phyloP scores from a whole-genome alignment of 2,888 invertebrate species.

The Tetanocera ferruginea region DNA sequence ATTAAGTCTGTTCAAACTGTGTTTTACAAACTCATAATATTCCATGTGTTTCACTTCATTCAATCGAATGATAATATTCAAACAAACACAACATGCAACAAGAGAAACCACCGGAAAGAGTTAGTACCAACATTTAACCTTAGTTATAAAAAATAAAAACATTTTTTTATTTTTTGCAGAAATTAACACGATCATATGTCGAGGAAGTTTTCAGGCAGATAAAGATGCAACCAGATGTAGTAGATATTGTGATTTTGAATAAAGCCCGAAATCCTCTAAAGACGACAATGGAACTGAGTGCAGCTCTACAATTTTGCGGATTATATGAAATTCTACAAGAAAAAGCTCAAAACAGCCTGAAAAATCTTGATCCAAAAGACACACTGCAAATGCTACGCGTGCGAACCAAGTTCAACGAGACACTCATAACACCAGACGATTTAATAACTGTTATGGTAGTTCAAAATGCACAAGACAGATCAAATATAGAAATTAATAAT shows the following conservation, averaged over 20 bases:
- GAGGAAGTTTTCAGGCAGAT: slow-evolving; percentile 60
- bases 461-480: slow-evolving; percentile 60
- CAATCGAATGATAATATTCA: slow-evolving; percentile 3
- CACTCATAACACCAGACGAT: slow-evolving; percentile 63
- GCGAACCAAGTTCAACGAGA: slow-evolving; percentile 62
- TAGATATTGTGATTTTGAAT: slow-evolving; percentile 64
- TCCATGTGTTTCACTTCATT: slow-evolving; percentile 6
- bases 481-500: slow-evolving; percentile 28
- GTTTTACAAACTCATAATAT: slow-evolving; percentile 1
- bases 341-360: slow-evolving; percentile 60
- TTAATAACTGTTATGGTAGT: slow-evolving; percentile 65
- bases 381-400: slow-evolving; percentile 60
- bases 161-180: slow-evolving; percentile 48
- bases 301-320: slow-evolving; percentile 62
- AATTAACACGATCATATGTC: slow-evolving; percentile 63
- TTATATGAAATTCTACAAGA: slow-evolving; percentile 62
- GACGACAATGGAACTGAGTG: slow-evolving; percentile 58
- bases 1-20: slow-evolving; percentile 10
- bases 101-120: neutral
- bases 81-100: slow-evolving; percentile 1
- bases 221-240: slow-evolving; percentile 58
- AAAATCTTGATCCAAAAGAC: slow-evolving; percentile 59
- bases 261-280: slow-evolving; percentile 63
- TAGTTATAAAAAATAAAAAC: neutral
- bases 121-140: too few relatives aligned